phyloP scores from a whole-genome alignment of 2,797 vertebrate species.

The Spheniscus humboldti region DNA sequence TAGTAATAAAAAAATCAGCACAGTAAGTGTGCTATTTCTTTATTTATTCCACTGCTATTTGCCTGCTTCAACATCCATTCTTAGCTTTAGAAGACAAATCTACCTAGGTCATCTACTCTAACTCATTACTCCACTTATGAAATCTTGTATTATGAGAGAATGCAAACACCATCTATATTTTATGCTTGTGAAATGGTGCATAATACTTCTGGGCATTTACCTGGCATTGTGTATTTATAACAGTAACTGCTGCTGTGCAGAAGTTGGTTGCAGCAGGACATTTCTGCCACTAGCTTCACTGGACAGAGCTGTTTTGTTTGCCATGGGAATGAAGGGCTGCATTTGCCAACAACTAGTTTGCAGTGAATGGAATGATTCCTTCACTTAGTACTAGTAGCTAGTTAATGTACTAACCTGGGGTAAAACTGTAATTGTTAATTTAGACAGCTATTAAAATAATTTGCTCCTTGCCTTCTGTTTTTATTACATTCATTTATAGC shows the following conservation, averaged over 20 bases:
- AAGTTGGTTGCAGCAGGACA: neutral
- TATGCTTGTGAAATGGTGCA: neutral
- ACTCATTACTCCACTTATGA: neutral
- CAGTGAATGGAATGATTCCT: neutral
- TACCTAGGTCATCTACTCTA: neutral
- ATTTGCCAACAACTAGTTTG: neutral
- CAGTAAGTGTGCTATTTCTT: neutral
- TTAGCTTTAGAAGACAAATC: neutral
- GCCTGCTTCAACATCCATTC: neutral
- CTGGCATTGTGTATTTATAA: neutral
- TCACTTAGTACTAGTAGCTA: neutral
- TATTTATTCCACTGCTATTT: neutral
- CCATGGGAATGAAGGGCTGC: neutral
- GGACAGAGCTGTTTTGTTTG: neutral
- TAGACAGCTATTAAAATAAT: neutral
- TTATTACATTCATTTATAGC: neutral
- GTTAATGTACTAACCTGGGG: neutral
- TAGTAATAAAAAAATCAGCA: neutral
- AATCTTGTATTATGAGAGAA: neutral
- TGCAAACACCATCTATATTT: neutral
- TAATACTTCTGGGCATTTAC: neutral
- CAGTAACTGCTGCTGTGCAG: neutral
- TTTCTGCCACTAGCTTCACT: neutral
- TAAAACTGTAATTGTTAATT: neutral
- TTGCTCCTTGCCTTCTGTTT: neutral